Base-by-base conservation (phyloP, 2,797 vertebrate genomes). In the Parauchenoglanis punctatus region DNA sequence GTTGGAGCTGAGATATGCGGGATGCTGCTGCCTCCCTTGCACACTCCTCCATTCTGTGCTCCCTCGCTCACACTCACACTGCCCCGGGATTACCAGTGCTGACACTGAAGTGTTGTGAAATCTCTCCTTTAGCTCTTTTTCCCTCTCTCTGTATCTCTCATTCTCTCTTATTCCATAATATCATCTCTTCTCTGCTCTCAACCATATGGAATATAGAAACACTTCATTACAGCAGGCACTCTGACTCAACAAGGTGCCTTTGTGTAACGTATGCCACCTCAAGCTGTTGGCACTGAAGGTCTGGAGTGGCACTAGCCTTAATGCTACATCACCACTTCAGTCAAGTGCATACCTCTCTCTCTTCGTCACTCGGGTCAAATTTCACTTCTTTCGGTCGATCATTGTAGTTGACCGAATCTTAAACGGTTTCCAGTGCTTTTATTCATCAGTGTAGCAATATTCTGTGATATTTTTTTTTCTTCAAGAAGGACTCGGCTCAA, bases 241-340 rank as follows among this genome's bases (percentile, higher is more conserved):
- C 87, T 86, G 89, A 87, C 81, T 90, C 84, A 84, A 89, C 84
- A 76, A 84, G 85, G 88, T 84, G 85, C 88, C 87, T 90, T 88
- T 59, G 35, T 85, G 83, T 89, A 85, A 89, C 75, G 68, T 87
- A 86, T 85, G 49, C 59, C 81, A 88, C 77, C 87, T 88, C 87
- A 86, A 59, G 81, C 87, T 86, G 83, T 83, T 89, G 86, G 73
- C 87, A 52, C 77, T 89, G 80, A 83, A 84, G 73, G 80, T 88
- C 81, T 87, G 86, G 80, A 84, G 81, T 89, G 87, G 85, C 88
- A 84, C 80, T 84, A 84, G 87, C 88, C 90, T 92, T 91, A 91
- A 90, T 25, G 68, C 86, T 87, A 75, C 81, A 83, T 87, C 83
- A 70, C 75, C 86, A 86, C 88, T 80, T 82, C 23, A 84, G 81